Percentiles rank a stretch among this genome's conserved stretches.
These are phyloP conservation scores for Iguana delicatissima DNA, from an alignment of 2,797 vertebrate genomes.

Conservation along the genomic window DNA sequence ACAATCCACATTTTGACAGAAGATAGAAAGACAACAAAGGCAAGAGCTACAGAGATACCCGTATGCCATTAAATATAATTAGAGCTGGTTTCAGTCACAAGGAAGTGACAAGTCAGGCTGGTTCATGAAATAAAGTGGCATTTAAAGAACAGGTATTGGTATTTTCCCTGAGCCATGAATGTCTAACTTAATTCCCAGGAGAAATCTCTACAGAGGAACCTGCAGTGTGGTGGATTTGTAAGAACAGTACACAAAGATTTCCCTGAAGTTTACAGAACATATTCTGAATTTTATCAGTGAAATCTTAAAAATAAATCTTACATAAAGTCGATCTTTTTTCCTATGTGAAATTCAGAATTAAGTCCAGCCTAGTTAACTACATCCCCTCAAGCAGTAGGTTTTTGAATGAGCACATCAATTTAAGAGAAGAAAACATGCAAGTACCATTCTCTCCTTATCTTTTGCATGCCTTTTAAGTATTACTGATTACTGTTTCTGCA, in stretches of 20 bases:
- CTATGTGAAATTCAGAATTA: slow-evolving; percentile 19
- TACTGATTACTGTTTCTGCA: slow-evolving; percentile 33
- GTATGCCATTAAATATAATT: not conserved
- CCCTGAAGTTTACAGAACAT: not conserved
- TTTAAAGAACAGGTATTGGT: not conserved
- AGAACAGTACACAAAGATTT: not conserved
- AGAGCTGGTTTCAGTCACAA: not conserved
- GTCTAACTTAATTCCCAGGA: not conserved
- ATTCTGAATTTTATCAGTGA: not conserved
- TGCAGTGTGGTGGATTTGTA: not conserved
- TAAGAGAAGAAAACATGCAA: slow-evolving; percentile 17
- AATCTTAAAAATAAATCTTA: not conserved
- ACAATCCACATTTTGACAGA: not conserved
- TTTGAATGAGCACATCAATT: slow-evolving; percentile 20
- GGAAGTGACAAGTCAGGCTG: not conserved
- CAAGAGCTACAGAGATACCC: not conserved
- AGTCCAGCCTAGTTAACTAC: slow-evolving; percentile 22
- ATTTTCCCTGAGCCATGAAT: not conserved
- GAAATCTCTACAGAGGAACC: not conserved
- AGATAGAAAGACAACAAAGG: not conserved
- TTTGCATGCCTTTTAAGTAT: slow-evolving; percentile 20
- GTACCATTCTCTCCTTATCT: not conserved
- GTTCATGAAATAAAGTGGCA: not conserved
- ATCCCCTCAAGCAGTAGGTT: slow-evolving; percentile 5
- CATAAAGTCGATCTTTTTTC: not conserved